These are phyloP conservation scores for Agrochola macilenta DNA, from an alignment of 2,888 invertebrate genomes.

Conservation along the genomic window DNA sequence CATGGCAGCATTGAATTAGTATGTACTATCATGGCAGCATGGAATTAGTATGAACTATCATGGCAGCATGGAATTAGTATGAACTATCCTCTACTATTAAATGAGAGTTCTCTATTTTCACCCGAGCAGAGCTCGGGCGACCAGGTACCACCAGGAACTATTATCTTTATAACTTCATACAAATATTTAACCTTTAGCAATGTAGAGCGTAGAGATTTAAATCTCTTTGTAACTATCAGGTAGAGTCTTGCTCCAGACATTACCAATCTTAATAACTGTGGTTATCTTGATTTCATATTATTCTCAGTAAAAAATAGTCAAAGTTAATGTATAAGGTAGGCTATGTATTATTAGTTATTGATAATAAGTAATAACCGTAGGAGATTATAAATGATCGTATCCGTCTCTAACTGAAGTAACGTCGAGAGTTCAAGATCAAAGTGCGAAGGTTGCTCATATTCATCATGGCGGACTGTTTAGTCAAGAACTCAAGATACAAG, in stretches of 20 bases:
- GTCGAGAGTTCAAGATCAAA: constrained; percentile 47
- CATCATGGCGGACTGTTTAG: constrained; percentile 26
- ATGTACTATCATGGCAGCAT: too few relatives aligned
- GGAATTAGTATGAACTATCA: too few relatives aligned
- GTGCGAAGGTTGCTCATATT: constrained; percentile 40
- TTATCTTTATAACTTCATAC: background rate
- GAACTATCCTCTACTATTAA: too few relatives aligned
- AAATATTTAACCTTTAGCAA: constrained; percentile 23
- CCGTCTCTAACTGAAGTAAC: constrained; percentile 1
- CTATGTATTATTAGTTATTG: constrained; percentile 4
- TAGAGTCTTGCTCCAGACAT: constrained; percentile 41
- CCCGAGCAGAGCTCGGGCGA: too few relatives aligned
- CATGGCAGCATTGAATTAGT: too few relatives aligned
- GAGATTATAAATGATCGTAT: constrained; percentile 19
- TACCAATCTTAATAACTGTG: constrained; percentile 38
- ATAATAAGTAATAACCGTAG: constrained; percentile 11
- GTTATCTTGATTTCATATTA: constrained; percentile 33
- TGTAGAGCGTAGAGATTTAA: constrained; percentile 19
- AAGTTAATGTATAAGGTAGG: constrained; percentile 2
- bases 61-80: too few relatives aligned
- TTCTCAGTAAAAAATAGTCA: constrained; percentile 22
- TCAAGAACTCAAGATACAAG: background rate
- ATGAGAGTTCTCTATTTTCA: too few relatives aligned
- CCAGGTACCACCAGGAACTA: too few relatives aligned
- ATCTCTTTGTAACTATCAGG: constrained; percentile 25